Percentiles rank a stretch among this genome's conserved stretches.
phyloP scores from a whole-genome alignment of 2,113 vertebrate species.

The Chloropsis hardwickii region DNA sequence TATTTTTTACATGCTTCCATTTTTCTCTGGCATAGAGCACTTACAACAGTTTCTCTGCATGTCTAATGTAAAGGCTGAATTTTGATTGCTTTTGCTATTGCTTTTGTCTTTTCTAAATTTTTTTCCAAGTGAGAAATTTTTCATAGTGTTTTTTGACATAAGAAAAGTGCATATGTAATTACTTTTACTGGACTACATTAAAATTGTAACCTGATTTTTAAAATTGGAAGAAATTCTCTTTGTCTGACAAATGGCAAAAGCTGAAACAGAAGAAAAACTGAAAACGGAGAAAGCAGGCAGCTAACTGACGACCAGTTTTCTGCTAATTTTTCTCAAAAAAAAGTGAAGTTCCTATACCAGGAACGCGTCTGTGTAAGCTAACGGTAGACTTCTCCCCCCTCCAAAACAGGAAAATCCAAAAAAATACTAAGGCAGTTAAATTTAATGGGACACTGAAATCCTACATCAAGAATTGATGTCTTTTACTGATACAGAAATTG shows the following conservation, averaged over 20 bases:
- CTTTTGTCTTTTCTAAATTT: background rate
- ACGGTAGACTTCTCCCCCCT: background rate
- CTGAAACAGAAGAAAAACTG: background rate
- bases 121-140: background rate
- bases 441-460: background rate
- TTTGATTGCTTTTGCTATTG: background rate
- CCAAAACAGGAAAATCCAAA: background rate
- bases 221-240: background rate
- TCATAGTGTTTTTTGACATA: background rate
- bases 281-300: background rate
- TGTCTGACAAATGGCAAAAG: background rate
- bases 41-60: background rate
- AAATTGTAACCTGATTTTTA: background rate
- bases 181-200: background rate
- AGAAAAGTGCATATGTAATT: background rate
- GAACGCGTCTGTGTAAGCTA: background rate
- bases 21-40: background rate
- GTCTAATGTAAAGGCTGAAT: background rate
- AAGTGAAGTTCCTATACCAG: background rate
- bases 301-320: background rate
- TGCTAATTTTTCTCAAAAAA: background rate
- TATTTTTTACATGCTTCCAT: background rate
- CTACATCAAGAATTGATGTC: background rate
- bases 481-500: background rate
- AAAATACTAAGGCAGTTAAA: rapidly evolving